Evolutionary conservation across 1,140 invertebrate genomes (phyloP), one percentile per base, ranked within the genome.

Genomic region (Neotoxoptera formosana): DNA sequence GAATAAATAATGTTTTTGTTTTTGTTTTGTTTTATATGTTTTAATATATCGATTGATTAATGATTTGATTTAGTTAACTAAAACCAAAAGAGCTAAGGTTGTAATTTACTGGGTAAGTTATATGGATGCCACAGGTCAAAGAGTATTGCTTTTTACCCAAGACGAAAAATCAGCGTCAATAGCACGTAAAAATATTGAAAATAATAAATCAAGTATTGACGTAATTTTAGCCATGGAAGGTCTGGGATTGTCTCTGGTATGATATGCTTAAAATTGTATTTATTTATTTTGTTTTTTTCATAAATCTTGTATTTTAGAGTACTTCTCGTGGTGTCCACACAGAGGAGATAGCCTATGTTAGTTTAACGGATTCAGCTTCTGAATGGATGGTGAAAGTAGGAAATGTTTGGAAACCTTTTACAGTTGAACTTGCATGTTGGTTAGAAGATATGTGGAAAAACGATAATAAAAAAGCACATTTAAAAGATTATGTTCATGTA

Each of bases 91-190:
- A 94, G 96, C 96, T 94, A 95, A 96, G 94, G 95, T 97, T 20
- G 95, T 96, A 6, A 97, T 98, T n/a, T 98, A 97, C 94, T 98
- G 98, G 97, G 96, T 98, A 56, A 98, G 97, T 91, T 98, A 97
- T 94, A 96, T 97, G 94, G 97, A 98, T 94, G 48, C 20, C 30
- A 96, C 96, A 0, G 96, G 96, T 53, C 97, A 98, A 95, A 95
- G 97, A 94, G 97, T 97, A 0, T 95, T 98, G 47, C 96, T 98
- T n/a, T 97, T 98, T 94, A 98, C 97, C 0, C 97, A 98, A 95
- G 97, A 98, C 94, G 96, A 97, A 94, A 96, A 96, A 94, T 96
- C 98, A 21, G 97, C 97, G 7, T 96, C 96, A 76, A 96, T 96
- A 94, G 96, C 97, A 23, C 96, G 96, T 94, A 96, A 96, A 95